phyloP scores from a whole-genome alignment of 2,888 invertebrate genomes.

The Harpalus rufipes region DNA sequence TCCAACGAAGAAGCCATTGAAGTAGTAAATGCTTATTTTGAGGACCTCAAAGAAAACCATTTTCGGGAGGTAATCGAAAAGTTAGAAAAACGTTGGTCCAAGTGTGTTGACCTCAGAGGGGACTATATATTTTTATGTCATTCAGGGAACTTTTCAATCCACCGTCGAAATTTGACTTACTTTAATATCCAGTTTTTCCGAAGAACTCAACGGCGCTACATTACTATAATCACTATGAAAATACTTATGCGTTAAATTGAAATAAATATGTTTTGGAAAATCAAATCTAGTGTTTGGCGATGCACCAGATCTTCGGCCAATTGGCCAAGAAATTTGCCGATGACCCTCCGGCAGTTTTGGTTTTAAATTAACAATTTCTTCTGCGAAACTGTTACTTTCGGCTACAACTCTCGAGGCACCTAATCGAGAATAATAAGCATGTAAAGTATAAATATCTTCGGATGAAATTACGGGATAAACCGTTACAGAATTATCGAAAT shows the following conservation, averaged over 20 bases:
- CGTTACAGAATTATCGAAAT: constrained; percentile 81
- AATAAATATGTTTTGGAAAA: constrained; percentile 91
- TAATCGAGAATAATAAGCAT: constrained; percentile 83
- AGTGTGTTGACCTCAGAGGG: no score
- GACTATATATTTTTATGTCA: no score
- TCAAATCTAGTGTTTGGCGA: constrained; percentile 88
- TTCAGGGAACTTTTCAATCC: no score
- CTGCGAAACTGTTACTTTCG: constrained; percentile 24
- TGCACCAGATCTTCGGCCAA: constrained; percentile 84
- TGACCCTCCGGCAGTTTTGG: constrained; percentile 56
- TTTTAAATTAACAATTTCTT: constrained; percentile 28
- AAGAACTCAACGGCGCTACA: constrained; percentile 82
- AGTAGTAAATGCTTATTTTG: no score
- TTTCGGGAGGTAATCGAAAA: no score
- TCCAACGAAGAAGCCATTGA: no score
- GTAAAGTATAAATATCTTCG: constrained; percentile 84
- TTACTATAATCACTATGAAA: constrained; percentile 89
- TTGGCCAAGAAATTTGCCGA: constrained; percentile 82
- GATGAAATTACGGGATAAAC: constrained; percentile 83
- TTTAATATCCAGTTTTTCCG: constrained; percentile 85
- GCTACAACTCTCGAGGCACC: constrained; percentile 43
- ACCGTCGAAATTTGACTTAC: constrained; percentile 76
- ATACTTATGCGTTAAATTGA: constrained; percentile 91
- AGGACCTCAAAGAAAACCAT: no score
- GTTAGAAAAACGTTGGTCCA: no score